Percentiles rank a stretch among this genome's conserved stretches.
These are phyloP conservation scores for Meles meles DNA, from an alignment of 2,113 vertebrate species.

Conservation along the genomic window DNA sequence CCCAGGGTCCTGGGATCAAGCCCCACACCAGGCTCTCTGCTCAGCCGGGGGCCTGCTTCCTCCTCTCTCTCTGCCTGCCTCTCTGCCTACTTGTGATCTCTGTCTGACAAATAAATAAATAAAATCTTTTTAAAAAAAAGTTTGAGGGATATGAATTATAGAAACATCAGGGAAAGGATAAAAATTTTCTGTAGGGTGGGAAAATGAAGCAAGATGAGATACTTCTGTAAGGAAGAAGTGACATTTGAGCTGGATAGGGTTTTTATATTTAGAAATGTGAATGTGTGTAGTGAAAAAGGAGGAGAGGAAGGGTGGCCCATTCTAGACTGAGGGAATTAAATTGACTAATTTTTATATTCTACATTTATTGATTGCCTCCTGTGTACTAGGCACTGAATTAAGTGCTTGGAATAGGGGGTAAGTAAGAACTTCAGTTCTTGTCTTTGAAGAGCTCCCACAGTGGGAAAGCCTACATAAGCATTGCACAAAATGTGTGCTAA, in stretches of 20 bases:
- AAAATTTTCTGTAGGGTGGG: neutral
- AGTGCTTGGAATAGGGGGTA: neutral
- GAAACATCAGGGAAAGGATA: neutral
- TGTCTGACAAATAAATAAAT: no score
- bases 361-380: neutral
- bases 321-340: neutral
- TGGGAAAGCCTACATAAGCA: neutral
- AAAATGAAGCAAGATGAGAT: neutral
- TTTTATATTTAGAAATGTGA: constrained; percentile 31
- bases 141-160: neutral
- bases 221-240: neutral
- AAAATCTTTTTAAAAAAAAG: neutral
- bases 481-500: neutral
- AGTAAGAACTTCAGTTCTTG: neutral
- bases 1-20: no score
- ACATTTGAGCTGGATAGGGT: neutral
- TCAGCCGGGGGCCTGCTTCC: no score
- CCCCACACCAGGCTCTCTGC: no score
- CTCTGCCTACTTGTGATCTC: no score
- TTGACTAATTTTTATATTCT: neutral
- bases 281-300: neutral
- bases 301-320: neutral
- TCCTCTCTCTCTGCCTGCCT: no score
- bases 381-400: neutral
- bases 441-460: neutral